A percentile compares a stretch with the other conserved stretches of the same genome.
Conservation (phyloP, 2,888 invertebrate species). For the Pachymerium ferrugineum region DNA sequence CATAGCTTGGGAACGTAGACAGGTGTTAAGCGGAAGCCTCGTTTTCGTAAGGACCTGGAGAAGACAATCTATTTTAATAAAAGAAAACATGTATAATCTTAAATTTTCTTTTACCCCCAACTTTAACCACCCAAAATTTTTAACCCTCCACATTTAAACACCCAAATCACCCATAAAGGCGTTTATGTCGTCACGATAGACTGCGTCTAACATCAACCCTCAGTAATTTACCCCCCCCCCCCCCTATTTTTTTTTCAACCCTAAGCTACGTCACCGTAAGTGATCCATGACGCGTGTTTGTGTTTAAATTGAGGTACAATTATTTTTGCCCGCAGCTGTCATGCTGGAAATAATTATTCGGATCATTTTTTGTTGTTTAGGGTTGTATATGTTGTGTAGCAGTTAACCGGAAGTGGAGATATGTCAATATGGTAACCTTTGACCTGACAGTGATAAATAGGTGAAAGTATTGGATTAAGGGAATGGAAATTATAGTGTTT, state of each 20-base stretch:
- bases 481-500: too few relatives aligned
- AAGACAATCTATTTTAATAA: too few relatives aligned
- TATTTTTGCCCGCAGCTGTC: not conserved
- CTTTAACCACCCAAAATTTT: too few relatives aligned
- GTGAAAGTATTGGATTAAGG: too few relatives aligned
- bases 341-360: not conserved
- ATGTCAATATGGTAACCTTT: not conserved
- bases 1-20: too few relatives aligned
- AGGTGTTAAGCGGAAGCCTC: too few relatives aligned
- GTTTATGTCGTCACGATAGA: not conserved
- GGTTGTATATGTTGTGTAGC: not conserved
- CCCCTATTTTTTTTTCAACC: not conserved
- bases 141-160: not conserved
- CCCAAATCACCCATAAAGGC: not conserved
- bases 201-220: not conserved
- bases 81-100: too few relatives aligned
- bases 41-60: too few relatives aligned
- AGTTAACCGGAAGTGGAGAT: not conserved
- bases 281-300: not conserved
- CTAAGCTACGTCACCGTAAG: not conserved
- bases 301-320: not conserved
- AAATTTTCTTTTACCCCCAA: too few relatives aligned
- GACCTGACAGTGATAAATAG: too few relatives aligned
- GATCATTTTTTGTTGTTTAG: not conserved
- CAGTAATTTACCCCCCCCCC: not conserved